phyloP scores from a whole-genome alignment of 2,888 invertebrate genomes.

The Drosophila nr. perissopoda region DNA sequence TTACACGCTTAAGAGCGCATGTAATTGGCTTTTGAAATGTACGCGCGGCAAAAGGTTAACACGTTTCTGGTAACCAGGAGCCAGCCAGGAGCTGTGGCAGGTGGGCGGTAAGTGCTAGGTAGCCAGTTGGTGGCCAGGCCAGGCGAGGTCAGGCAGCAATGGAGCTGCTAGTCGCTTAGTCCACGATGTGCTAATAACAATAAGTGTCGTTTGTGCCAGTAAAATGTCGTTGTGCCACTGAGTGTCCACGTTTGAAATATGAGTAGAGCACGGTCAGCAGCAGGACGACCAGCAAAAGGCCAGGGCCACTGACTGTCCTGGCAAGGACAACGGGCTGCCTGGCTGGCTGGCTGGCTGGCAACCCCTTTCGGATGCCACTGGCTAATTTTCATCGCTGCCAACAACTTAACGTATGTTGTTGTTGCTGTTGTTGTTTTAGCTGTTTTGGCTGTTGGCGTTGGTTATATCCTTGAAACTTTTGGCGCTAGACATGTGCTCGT shows the following conservation, averaged over 20 bases:
- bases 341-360: conserved; percentile 28
- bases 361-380: conserved; percentile 57
- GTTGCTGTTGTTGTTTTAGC: conserved; percentile 17
- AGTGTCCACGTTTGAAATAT: conserved; percentile 67
- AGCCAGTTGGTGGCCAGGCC: neutral
- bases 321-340: conserved; percentile 42
- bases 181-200: conserved; percentile 74
- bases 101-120: neutral
- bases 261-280: conserved; percentile 45
- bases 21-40: conserved; percentile 84
- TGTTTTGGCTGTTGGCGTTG: conserved; percentile 57
- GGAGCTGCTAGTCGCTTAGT: conserved; percentile 23
- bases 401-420: conserved; percentile 65
- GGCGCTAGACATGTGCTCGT: conserved; percentile 74
- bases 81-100: neutral
- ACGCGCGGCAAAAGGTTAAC: conserved; percentile 73
- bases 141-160: conserved; percentile 1
- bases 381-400: conserved; percentile 62
- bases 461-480: conserved; percentile 77
- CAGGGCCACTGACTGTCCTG: neutral
- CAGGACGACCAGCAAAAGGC: conserved; percentile 3
- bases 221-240: conserved; percentile 52
- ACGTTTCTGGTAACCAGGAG: conserved; percentile 58
- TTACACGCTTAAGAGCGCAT: conserved; percentile 84
- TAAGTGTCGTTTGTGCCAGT: conserved; percentile 68